Evolutionary conservation across 2,888 invertebrate genomes (phyloP), one percentile per base, ranked within the genome.

Genomic region (Bimastos eiseni): DNA sequence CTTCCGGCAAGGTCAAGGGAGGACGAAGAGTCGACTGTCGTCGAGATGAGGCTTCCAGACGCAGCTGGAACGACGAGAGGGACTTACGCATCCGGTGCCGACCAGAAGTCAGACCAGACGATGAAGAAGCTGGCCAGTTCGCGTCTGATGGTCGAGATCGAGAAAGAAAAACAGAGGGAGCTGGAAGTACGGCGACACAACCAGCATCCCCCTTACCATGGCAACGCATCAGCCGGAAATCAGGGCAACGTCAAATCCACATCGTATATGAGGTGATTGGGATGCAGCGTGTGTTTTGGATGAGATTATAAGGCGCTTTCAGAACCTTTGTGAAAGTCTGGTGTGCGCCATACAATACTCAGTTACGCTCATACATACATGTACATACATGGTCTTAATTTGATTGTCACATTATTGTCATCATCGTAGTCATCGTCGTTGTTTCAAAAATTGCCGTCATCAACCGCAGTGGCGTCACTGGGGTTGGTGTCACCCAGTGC

Each of bases 81-180:
- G 86, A 24, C 36, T 36, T 34, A 13, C 36, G 17, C 15, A 19
- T 36, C 24, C 36, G 86, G 86, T 34, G 34, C 13, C 6, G 86
- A 86, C 86, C 86, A 15, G 86, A 86, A 37, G 86, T 5, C 86
- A 13, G 86, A 86, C 36, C 86, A 89, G 83, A 55, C 91, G 91
- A 37, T 95, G 93, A 94, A 94, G 92, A 93, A 94, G 90, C 93
- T 94, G 94, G 96, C 96, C 33, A 96, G 96, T 34, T 95, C 95
- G 92, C 96, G 97, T 95, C 97, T 98, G 95, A 98, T 98, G 95
- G 96, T 97, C 94, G 98, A 98, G 96, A 98, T 98, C 93, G 97
- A 97, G 93, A 97, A 97, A 95, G 97, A 97, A 91, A 97, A 97
- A 90, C 97, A 97, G 94, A 96, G 98, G 92, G 98, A 98, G 95